Evolutionary conservation across 2,113 vertebrate genomes (phyloP), one percentile per base, ranked within the genome.

Genomic region (Terrapene triunguis): DNA sequence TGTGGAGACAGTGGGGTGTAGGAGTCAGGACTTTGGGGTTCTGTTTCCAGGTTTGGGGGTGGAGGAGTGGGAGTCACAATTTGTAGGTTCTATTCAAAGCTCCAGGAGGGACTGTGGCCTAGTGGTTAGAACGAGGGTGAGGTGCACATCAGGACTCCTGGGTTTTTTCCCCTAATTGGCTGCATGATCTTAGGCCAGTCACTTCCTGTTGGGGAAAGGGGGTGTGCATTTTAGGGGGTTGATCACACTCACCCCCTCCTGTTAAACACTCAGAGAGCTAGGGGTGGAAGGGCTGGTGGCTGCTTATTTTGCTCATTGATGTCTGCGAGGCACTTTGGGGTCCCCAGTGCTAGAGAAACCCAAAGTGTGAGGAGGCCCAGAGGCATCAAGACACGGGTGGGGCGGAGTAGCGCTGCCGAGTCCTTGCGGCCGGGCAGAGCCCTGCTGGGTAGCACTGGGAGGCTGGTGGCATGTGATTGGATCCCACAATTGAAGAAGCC

Each of bases 361-460:
- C 14, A 2, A 35, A 62, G 5, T 6, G 29, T 35, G 59, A 62
- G 29, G 29, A 62, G 29, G 59, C 27, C 27, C 13, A 3, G 27
- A 32, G 29, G 29, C 5, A 1, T 14, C 59, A 32, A 6, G 59
- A 62, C 29, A 32, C 29, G 1, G 1, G 29, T 12, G 29, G 27
- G 27, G 59, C 1, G 6, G 29, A 7, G 29, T 35, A 16, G n/a
- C 9, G 2, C 8, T 22, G 69, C 69, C 0, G 6, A 38, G 69
- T 21, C 35, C 69, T n/a, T 72, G n/a, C 9, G 10, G 69, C 2
- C 21, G 69, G n/a, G 16, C n/a, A 38, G 69, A 38, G 69, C n/a
- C 69, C 69, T 21, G 69, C n/a, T 10, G 19, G 32, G 35, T 38
- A 38, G 69, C n/a, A 21, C n/a, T 19, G 6, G n/a, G n/a, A 72